Evolutionary conservation across 1,140 invertebrate genomes (phyloP).

Genomic region (Monochamus saltuarius): DNA sequence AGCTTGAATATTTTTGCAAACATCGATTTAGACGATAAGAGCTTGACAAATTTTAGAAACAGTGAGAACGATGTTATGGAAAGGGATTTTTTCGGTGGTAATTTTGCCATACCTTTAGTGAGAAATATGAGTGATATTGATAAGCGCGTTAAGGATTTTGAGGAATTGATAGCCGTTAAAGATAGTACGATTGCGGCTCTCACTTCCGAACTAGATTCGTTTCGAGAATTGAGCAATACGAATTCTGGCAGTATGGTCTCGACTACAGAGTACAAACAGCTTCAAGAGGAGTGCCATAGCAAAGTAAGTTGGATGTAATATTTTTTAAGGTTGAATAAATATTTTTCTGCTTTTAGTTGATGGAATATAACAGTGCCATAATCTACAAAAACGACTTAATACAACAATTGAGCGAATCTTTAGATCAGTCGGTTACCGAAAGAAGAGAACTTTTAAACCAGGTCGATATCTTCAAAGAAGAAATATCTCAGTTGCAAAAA

Average conservation of each 20-base stretch:
- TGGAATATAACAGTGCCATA: constrained; percentile 62
- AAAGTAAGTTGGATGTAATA: constrained; percentile 34
- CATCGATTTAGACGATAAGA: constrained; percentile 45
- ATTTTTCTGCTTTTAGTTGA: constrained; percentile 55
- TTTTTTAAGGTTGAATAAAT: neutral
- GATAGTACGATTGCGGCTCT: constrained; percentile 52
- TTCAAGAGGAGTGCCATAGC: constrained; percentile 53
- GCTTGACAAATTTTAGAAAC: constrained; percentile 38
- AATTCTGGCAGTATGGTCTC: constrained; percentile 51
- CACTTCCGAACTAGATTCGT: constrained; percentile 53
- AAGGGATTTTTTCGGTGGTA: constrained; percentile 19
- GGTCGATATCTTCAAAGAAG: constrained; percentile 60
- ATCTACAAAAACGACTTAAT: constrained; percentile 61
- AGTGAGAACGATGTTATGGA: constrained; percentile 16
- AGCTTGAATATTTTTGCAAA: constrained; percentile 48
- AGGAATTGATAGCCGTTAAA: constrained; percentile 51
- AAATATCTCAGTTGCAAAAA: constrained; percentile 62
- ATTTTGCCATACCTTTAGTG: constrained; percentile 24
- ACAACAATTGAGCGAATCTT: constrained; percentile 59
- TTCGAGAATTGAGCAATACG: constrained; percentile 40
- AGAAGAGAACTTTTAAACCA: constrained; percentile 61
- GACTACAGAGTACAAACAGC: constrained; percentile 56
- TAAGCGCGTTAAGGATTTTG: constrained; percentile 49
- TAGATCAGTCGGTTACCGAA: constrained; percentile 60
- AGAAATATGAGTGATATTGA: constrained; percentile 41